A percentile compares a stretch with the other conserved stretches of the same genome.
These are phyloP conservation scores for Macropus fuliginosus DNA, from an alignment of 2,797 vertebrate species.

Conservation along the genomic window DNA sequence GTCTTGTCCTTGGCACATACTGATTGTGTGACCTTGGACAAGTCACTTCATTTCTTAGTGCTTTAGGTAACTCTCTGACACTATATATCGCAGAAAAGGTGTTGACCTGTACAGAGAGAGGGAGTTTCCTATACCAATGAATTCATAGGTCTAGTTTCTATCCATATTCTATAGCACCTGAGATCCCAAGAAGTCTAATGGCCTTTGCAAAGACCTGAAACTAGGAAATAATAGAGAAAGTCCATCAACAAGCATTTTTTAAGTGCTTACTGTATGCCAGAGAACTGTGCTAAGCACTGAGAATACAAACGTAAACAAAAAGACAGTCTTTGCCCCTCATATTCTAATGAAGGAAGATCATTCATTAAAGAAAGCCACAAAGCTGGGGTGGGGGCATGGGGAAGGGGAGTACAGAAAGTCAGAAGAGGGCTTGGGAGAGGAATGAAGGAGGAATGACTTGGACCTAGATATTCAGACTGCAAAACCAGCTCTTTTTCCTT, in stretches of 20 bases:
- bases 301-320: background rate
- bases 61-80: background rate
- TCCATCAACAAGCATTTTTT: background rate
- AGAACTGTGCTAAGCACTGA: background rate
- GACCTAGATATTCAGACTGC: background rate
- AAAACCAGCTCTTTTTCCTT: background rate
- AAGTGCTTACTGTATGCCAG: background rate
- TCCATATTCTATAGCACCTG: background rate
- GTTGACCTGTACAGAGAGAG: background rate
- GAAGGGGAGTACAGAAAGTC: background rate
- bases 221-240: background rate
- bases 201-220: background rate
- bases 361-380: background rate
- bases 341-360: background rate
- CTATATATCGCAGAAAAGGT: background rate
- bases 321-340: background rate
- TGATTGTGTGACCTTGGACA: background rate
- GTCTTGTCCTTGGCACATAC: background rate
- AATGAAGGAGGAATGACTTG: background rate
- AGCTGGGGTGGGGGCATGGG: background rate
- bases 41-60: background rate
- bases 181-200: background rate
- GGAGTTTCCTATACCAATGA: background rate
- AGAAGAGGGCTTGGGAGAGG: background rate
- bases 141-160: background rate